Evolutionary conservation across 2,797 vertebrate species (phyloP).

Genomic region (Gorsachius magnificus): DNA sequence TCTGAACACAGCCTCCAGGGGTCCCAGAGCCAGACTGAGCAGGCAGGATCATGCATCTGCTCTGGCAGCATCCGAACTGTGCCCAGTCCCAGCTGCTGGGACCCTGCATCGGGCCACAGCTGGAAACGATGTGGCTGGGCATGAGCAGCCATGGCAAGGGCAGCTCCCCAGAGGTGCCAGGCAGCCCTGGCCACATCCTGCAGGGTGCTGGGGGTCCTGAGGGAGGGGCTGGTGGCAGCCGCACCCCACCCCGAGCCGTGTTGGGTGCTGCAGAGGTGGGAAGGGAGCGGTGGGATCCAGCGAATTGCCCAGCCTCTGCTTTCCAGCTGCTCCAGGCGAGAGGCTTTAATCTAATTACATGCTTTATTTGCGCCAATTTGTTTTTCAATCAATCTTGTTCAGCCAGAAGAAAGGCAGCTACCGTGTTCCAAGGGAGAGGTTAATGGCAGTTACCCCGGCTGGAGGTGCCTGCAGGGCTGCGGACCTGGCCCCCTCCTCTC

Average conservation of each 20-base stretch:
- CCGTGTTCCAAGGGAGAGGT: constrained; percentile 79
- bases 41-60: accelerated
- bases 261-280: not conserved
- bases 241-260: accelerated
- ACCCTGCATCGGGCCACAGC: not conserved
- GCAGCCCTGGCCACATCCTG: not conserved
- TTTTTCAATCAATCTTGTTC: constrained; percentile 95
- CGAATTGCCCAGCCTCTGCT: not conserved
- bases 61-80: not conserved
- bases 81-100: not conserved
- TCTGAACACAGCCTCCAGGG: accelerated
- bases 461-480: constrained; percentile 13
- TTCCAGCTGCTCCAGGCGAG: constrained; percentile 71
- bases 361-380: constrained; percentile 98
- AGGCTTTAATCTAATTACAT: constrained; percentile 97
- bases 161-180: not conserved
- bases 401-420: constrained; percentile 84
- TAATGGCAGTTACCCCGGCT: constrained; percentile 57
- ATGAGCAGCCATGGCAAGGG: accelerated
- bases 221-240: accelerated
- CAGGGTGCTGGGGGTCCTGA: not conserved
- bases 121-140: accelerated
- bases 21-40: not conserved
- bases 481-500: not conserved
- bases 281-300: not conserved